These are phyloP conservation scores for Pangasius mekongensis DNA, from an alignment of 2,797 vertebrate species.

Conservation along the genomic window DNA sequence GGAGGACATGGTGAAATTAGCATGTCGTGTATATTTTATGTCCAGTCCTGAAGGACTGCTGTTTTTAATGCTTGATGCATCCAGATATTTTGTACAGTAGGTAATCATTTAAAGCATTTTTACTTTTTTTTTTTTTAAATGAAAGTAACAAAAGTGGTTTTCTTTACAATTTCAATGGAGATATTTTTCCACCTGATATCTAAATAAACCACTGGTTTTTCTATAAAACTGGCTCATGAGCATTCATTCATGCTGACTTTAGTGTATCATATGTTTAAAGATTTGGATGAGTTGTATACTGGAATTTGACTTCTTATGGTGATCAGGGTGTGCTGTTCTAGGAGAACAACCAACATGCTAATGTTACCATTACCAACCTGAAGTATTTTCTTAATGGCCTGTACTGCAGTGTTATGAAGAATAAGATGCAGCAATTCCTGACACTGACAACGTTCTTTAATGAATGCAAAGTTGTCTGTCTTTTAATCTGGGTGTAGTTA, in stretches of 20 bases:
- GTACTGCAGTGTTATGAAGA: not conserved
- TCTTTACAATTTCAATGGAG: conserved; percentile 31
- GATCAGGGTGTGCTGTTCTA: no score
- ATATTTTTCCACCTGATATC: conserved; percentile 29
- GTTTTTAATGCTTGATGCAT: conserved; percentile 56
- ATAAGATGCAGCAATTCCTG: not conserved
- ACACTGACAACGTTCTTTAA: no score
- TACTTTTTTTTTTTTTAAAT: conserved; percentile 51
- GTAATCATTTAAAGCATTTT: conserved; percentile 54
- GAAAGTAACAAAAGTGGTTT: conserved; percentile 43
- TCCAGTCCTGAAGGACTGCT: conserved; percentile 58
- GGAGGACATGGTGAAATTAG: conserved; percentile 53
- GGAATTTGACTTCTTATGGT: not conserved
- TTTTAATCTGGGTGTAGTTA: no score
- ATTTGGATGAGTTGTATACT: not conserved
- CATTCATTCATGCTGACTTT: not conserved
- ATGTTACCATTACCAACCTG: no score
- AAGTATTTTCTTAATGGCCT: not conserved
- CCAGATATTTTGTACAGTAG: conserved; percentile 59
- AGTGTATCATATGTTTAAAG: no score
- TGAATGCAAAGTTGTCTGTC: no score
- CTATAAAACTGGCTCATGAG: conserved; percentile 17
- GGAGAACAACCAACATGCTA: no score
- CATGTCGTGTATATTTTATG: conserved; percentile 65
- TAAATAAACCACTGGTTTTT: conserved; percentile 55